phyloP scores from a whole-genome alignment of 2,113 vertebrate species.

The Danionella cerebrum region DNA sequence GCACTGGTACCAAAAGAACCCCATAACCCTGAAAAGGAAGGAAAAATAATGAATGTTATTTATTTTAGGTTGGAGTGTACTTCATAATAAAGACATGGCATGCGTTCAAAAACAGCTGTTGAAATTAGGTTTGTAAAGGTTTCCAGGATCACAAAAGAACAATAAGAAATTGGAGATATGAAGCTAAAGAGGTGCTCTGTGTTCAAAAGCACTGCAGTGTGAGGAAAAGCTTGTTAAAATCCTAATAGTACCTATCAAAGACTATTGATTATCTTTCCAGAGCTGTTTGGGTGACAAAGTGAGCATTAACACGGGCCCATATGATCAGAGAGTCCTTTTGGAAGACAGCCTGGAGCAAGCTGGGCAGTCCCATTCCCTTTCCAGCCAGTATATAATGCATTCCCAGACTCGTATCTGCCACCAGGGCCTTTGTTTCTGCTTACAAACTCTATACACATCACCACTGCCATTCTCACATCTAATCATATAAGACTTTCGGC shows the following conservation, averaged over 20 bases:
- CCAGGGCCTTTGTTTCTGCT: too few relatives aligned
- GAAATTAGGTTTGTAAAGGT: constrained; percentile 29
- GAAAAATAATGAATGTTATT: too few relatives aligned
- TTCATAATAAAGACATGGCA: neutral
- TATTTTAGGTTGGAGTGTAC: too few relatives aligned
- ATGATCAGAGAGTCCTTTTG: constrained; percentile 23
- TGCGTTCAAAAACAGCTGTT: neutral
- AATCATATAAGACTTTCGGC: too few relatives aligned
- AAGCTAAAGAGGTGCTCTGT: constrained; percentile 34
- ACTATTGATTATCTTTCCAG: constrained; percentile 78
- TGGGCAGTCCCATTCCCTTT: constrained; percentile 54
- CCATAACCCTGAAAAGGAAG: too few relatives aligned
- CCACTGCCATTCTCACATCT: too few relatives aligned
- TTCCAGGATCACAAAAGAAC: constrained; percentile 21
- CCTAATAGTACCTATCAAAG: constrained; percentile 70
- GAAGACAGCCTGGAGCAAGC: constrained; percentile 23
- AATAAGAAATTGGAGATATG: constrained; percentile 1
- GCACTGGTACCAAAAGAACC: too few relatives aligned
- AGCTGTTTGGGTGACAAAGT: constrained; percentile 73
- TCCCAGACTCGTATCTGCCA: constrained; percentile 67
- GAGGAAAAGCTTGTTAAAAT: constrained; percentile 72
- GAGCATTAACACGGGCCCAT: constrained; percentile 65
- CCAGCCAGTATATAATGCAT: constrained; percentile 67
- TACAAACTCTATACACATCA: neutral
- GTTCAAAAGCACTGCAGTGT: constrained; percentile 58